Evolutionary conservation across 2,113 vertebrate genomes (phyloP).

Genomic region (Erythrocercus mccallii): DNA sequence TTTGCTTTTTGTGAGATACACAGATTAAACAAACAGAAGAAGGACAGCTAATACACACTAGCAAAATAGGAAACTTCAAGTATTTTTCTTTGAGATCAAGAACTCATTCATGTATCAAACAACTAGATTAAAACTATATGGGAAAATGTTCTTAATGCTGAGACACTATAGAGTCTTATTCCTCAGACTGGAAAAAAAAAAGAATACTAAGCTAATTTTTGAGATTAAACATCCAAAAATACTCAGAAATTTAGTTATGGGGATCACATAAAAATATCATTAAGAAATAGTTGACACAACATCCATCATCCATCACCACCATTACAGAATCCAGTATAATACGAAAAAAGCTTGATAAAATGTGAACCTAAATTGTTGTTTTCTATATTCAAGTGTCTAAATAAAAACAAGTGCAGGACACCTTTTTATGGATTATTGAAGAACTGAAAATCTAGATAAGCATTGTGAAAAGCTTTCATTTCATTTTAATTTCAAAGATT

Average conservation of each 20-base stretch:
- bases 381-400: background rate
- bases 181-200: background rate
- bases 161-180: background rate
- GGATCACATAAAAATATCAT: background rate
- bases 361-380: background rate
- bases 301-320: background rate
- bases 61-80: background rate
- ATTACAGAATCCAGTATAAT: background rate
- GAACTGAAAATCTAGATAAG: background rate
- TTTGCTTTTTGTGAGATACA: background rate
- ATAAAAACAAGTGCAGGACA: background rate
- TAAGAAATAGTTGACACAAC: background rate
- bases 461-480: background rate
- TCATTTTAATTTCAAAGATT: background rate
- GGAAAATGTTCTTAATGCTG: background rate
- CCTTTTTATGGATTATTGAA: background rate
- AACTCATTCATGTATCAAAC: background rate
- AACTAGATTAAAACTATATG: background rate
- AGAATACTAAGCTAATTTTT: background rate
- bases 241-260: background rate
- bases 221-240: background rate
- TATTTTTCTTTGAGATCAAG: background rate
- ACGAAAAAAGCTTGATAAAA: background rate
- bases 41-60: background rate
- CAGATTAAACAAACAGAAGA: background rate